A percentile compares a stretch with the other conserved stretches of the same genome.
Conservation (phyloP, 1,140 invertebrate genomes). For the Heterodera carotae region DNA sequence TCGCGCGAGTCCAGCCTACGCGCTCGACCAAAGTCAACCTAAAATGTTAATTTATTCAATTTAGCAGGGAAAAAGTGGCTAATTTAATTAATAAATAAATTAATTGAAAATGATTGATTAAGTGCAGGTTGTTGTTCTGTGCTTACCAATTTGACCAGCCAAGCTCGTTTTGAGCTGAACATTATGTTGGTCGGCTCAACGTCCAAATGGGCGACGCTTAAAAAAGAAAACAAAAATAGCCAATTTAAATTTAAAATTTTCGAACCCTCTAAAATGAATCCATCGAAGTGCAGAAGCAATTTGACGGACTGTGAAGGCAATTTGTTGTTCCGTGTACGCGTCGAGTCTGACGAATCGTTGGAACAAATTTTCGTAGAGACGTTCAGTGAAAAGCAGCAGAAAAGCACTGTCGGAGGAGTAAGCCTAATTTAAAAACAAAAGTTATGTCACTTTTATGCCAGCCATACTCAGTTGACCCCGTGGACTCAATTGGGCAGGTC, state of each 20-base stretch:
- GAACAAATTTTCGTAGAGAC: slow-evolving; percentile 63
- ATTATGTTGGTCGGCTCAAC: slow-evolving; percentile 95
- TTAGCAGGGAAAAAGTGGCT: slow-evolving; percentile 85
- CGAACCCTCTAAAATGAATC: slow-evolving; percentile 63
- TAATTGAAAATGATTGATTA: too few species aligned
- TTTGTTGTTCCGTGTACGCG: slow-evolving; percentile 64
- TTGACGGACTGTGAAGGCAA: slow-evolving; percentile 61
- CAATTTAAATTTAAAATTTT: not conserved
- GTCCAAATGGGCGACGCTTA: slow-evolving; percentile 84
- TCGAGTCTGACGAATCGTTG: slow-evolving; percentile 60
- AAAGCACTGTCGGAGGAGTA: slow-evolving; percentile 35
- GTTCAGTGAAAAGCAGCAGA: slow-evolving; percentile 59
- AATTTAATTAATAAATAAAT: too few species aligned
- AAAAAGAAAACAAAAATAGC: slow-evolving; percentile 66
- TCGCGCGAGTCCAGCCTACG: slow-evolving; percentile 69
- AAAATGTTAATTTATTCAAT: slow-evolving; percentile 77
- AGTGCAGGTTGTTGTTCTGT: not conserved
- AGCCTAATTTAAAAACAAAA: slow-evolving; percentile 26
- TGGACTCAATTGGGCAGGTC: slow-evolving; percentile 19
- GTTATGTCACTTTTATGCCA: not conserved
- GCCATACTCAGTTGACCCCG: not conserved
- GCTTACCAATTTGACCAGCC: slow-evolving; percentile 75
- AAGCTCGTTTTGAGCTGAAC: slow-evolving; percentile 81
- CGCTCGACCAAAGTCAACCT: slow-evolving; percentile 69
- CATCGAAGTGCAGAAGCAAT: slow-evolving; percentile 60